These are phyloP conservation scores for Apodemia mormo DNA, from an alignment of 2,888 invertebrate genomes.

Conservation along the genomic window DNA sequence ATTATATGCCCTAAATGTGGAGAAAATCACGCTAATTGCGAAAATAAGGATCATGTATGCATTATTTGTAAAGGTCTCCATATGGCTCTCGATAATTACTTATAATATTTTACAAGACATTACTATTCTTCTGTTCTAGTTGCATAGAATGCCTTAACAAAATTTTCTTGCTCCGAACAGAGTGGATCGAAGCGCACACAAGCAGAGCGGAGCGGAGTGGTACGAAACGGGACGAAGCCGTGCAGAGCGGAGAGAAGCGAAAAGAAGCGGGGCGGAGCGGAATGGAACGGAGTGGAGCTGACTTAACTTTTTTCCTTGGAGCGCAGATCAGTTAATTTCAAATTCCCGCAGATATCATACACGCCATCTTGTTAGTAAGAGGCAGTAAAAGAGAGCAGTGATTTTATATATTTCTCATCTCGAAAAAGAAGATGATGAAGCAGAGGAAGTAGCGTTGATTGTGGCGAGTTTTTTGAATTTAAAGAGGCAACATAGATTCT, in stretches of 20 bases:
- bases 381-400: background rate
- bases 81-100: background rate
- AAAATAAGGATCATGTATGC: background rate
- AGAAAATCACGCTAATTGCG: background rate
- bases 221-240: background rate
- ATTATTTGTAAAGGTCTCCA: background rate
- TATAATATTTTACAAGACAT: too few species aligned
- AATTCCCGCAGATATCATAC: background rate
- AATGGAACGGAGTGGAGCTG: background rate
- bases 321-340: background rate
- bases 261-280: background rate
- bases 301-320: background rate
- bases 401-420: background rate
- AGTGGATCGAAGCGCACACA: too few species aligned
- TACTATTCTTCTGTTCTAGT: too few species aligned
- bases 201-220: too few species aligned
- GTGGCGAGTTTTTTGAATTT: too few species aligned
- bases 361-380: conserved; percentile 1
- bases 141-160: too few species aligned
- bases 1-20: background rate
- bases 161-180: too few species aligned
- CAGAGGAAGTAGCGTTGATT: background rate
- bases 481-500: too few species aligned
- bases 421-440: conserved; percentile 15
- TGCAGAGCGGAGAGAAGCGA: background rate